Evolutionary conservation across 2,113 vertebrate species (phyloP).

Genomic region (Notiomystis cincta): DNA sequence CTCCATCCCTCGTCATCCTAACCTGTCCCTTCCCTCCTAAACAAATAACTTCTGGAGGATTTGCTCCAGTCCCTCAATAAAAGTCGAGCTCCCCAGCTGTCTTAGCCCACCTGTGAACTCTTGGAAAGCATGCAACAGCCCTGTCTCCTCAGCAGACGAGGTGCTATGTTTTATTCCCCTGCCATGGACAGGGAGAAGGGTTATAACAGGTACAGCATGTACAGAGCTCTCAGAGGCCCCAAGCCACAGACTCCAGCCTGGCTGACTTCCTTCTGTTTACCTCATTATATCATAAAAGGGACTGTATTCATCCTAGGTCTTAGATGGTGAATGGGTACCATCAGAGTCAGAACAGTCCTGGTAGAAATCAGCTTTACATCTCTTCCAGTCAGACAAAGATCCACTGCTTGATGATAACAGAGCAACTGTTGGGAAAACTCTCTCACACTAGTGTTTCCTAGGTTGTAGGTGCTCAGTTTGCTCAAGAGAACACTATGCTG

Average conservation of each 20-base stretch:
- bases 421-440: not conserved
- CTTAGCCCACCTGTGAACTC: not conserved
- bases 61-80: not conserved
- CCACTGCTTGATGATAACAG: not conserved
- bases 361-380: not conserved
- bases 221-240: not conserved
- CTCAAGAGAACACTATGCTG: not conserved
- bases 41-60: not conserved
- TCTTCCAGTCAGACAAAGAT: not conserved
- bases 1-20: not conserved
- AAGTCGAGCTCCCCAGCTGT: not conserved
- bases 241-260: not conserved
- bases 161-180: not conserved
- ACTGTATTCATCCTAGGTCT: not conserved
- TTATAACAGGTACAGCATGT: not conserved
- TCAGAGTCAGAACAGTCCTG: not conserved
- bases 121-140: not conserved
- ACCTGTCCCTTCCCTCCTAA: not conserved
- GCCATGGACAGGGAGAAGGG: fast-evolving
- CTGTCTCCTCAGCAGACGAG: not conserved
- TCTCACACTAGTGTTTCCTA: too few species aligned
- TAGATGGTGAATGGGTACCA: not conserved
- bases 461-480: not conserved
- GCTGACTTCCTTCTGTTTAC: not conserved
- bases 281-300: not conserved